Evolutionary conservation across 2,797 vertebrate species (phyloP).

Genomic region (Crenichthys baileyi): DNA sequence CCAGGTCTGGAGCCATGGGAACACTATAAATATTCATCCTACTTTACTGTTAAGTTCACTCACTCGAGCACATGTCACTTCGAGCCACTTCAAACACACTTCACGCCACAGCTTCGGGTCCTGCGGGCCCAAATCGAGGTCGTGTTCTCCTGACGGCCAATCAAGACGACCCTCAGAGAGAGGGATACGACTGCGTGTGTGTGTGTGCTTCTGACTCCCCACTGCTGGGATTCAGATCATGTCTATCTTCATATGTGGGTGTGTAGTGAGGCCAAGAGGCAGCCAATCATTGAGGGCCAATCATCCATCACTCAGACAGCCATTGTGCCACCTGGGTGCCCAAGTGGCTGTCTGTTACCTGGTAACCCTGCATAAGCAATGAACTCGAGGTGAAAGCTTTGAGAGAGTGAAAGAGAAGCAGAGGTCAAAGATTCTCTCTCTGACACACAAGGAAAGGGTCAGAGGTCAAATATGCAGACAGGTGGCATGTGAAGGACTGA

Average conservation of each 20-base stretch:
- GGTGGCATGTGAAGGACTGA: constrained; percentile 35
- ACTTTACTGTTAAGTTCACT: constrained; percentile 57
- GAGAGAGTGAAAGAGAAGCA: constrained; percentile 34
- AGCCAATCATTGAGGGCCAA: constrained; percentile 38
- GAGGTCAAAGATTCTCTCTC: constrained; percentile 39
- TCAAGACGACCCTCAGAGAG: constrained; percentile 46
- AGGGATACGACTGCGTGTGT: constrained; percentile 15
- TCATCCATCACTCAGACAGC: constrained; percentile 57
- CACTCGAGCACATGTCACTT: constrained; percentile 48
- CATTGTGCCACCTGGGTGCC: constrained; percentile 55
- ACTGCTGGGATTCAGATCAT: constrained; percentile 35
- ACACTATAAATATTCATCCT: constrained; percentile 70
- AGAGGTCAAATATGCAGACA: constrained; percentile 41
- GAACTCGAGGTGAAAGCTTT: constrained; percentile 34
- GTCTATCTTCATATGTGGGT: constrained; percentile 30
- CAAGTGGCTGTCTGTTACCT: constrained; percentile 57
- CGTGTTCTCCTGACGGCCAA: constrained; percentile 68
- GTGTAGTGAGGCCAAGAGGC: constrained; percentile 2
- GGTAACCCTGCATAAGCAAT: constrained; percentile 60
- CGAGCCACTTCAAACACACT: constrained; percentile 68
- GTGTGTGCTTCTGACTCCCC: neutral
- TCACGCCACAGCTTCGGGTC: constrained; percentile 55
- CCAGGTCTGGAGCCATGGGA: constrained; percentile 62
- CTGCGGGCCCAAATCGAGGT: constrained; percentile 63
- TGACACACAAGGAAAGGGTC: constrained; percentile 26